Evolutionary conservation across 1,140 invertebrate species (phyloP).

Genomic region (Solenopsis fugax): DNA sequence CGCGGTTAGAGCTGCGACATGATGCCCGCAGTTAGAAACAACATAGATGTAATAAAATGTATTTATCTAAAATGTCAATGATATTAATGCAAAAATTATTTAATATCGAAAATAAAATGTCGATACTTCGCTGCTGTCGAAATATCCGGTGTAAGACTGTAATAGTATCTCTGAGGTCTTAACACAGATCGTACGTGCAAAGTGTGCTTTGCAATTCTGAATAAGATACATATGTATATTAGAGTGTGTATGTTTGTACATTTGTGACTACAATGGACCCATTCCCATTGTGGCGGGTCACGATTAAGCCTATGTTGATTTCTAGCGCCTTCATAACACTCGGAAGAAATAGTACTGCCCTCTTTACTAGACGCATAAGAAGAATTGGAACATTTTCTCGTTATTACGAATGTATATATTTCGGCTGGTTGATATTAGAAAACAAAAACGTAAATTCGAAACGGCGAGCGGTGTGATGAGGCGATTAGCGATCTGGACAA

Average conservation of each 20-base stretch:
- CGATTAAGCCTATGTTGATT: conserved; percentile 57
- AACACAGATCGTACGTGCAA: conserved; percentile 47
- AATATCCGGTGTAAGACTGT: not conserved
- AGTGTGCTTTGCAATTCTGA: conserved; percentile 63
- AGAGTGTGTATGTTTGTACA: conserved; percentile 54
- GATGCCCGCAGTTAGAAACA: not conserved
- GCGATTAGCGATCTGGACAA: conserved; percentile 42
- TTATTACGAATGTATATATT: not conserved
- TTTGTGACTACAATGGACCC: conserved; percentile 62
- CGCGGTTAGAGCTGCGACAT: conserved; percentile 6
- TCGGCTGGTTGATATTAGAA: not conserved
- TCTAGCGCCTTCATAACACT: conserved; percentile 35
- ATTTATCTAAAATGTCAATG: not conserved
- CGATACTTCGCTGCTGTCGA: not conserved
- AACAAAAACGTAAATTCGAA: conserved; percentile 28
- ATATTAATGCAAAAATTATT: not conserved
- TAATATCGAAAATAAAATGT: not conserved
- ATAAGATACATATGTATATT: conserved; percentile 34
- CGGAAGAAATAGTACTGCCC: not conserved
- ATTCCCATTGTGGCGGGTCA: conserved; percentile 69
- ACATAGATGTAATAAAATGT: not conserved
- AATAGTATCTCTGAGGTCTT: not conserved
- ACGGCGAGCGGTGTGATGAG: conserved; percentile 35
- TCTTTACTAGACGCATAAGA: not conserved
- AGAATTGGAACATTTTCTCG: not conserved